Percentiles rank a stretch among this genome's conserved stretches.
These are phyloP conservation scores for Macaca mulatta DNA, from an alignment of 2,113 vertebrate species.

Conservation along the genomic window DNA sequence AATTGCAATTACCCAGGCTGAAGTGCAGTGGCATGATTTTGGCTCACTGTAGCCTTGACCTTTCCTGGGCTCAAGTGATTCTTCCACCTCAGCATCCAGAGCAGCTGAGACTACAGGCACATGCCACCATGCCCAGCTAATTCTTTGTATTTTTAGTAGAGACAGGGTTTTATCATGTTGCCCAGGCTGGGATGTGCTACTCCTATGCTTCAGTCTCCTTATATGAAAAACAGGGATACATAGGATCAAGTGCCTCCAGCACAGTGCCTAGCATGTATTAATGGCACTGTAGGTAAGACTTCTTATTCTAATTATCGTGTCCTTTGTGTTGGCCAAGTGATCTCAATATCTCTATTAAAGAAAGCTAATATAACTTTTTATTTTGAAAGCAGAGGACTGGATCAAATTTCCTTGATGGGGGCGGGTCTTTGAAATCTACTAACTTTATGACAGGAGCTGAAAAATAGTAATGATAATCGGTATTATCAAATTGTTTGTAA, in stretches of 20 bases:
- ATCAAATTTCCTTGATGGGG: neutral
- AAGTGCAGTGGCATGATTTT: no score
- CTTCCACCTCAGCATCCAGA: no score
- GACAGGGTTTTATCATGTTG: no score
- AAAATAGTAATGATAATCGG: neutral
- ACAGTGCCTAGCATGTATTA: neutral
- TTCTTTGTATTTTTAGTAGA: no score
- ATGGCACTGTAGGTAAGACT: neutral
- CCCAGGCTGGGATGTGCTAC: no score
- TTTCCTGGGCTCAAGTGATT: no score
- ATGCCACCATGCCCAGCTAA: no score
- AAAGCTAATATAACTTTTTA: constrained; percentile 2
- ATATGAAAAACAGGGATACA: neutral
- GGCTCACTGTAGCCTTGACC: no score
- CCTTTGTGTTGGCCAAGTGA: neutral
- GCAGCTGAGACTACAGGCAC: no score
- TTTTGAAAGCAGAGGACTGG: neutral
- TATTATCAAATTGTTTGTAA: neutral
- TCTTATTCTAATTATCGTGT: neutral
- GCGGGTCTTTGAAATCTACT: neutral
- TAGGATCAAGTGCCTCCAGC: neutral
- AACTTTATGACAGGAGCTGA: neutral
- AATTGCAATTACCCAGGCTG: no score
- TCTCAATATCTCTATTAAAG: neutral
- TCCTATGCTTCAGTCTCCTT: neutral